Percentiles rank a stretch among this genome's conserved stretches.
Conservation (phyloP, 2,888 invertebrate genomes). For the Folsomia manolachei region DNA sequence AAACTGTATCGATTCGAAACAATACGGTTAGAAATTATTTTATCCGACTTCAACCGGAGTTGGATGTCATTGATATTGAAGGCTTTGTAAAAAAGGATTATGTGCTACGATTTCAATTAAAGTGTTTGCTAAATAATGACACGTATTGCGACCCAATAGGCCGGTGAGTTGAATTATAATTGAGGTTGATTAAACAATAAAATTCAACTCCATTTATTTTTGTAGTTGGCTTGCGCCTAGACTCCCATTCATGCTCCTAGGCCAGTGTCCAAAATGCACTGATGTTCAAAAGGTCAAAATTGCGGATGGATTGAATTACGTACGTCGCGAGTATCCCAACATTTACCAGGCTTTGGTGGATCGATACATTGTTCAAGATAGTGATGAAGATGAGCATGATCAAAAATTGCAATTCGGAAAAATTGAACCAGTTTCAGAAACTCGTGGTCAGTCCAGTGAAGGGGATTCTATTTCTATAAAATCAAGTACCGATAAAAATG, state of each 20-base stretch:
- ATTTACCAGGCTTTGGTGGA: neutral
- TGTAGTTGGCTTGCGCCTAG: neutral
- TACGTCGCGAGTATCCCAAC: neutral
- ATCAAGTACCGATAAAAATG: too few relatives aligned
- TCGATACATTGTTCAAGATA: neutral
- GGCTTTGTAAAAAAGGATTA: neutral
- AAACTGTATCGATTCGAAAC: neutral
- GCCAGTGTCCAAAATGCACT: neutral
- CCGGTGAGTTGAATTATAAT: neutral
- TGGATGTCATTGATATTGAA: neutral
- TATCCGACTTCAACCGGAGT: neutral
- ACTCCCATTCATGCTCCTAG: neutral
- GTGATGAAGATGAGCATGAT: neutral
- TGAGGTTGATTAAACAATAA: neutral
- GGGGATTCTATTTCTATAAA: too few relatives aligned
- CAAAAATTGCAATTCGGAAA: too few relatives aligned
- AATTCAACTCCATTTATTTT: neutral
- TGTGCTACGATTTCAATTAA: neutral
- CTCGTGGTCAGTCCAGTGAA: too few relatives aligned
- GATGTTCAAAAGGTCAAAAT: neutral
- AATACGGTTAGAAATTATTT: neutral
- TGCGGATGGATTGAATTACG: neutral
- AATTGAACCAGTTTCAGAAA: too few relatives aligned
- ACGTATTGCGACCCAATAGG: neutral
- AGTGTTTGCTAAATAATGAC: conserved; percentile 2